Conservation (phyloP, 2,113 vertebrate genomes). For the Tachuris rubrigastra region DNA sequence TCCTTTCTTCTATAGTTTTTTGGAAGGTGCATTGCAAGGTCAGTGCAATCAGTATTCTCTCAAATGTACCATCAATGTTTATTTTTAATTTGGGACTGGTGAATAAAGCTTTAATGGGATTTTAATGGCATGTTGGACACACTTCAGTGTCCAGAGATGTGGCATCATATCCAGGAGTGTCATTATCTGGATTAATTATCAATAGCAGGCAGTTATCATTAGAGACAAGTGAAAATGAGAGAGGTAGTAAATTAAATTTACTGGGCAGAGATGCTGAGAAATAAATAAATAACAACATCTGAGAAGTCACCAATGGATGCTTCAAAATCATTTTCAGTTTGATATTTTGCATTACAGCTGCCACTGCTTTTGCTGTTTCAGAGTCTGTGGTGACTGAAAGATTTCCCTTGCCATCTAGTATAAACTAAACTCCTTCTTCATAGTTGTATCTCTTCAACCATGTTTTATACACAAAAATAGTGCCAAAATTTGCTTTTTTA, state of each 20-base stretch:
- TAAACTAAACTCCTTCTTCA: background rate
- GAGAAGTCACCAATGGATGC: background rate
- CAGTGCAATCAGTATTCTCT: slow-evolving; percentile 64
- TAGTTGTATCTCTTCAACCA: background rate
- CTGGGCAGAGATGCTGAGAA: background rate
- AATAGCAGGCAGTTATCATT: slow-evolving; percentile 68
- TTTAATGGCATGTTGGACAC: slow-evolving; percentile 79
- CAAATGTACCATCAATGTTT: slow-evolving; percentile 65
- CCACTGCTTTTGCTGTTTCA: background rate
- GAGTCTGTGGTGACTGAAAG: background rate
- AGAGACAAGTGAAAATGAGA: slow-evolving; percentile 61
- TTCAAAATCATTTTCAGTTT: background rate
- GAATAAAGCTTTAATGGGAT: slow-evolving; percentile 77
- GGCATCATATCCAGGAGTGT: slow-evolving; percentile 66
- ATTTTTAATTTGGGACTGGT: slow-evolving; percentile 74
- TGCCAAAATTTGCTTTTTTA: background rate
- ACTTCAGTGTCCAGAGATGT: slow-evolving; percentile 77
- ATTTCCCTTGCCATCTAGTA: background rate
- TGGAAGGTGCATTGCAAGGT: slow-evolving; percentile 67
- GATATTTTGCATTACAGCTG: background rate
- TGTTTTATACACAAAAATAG: background rate
- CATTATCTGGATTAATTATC: slow-evolving; percentile 80
- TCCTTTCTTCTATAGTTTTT: slow-evolving; percentile 10
- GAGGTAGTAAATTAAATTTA: slow-evolving; percentile 60
- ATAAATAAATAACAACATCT: slow-evolving; percentile 35